Percentiles rank a stretch among this genome's conserved stretches.
phyloP scores from a whole-genome alignment of 2,888 invertebrate genomes.

The Meganola albula region DNA sequence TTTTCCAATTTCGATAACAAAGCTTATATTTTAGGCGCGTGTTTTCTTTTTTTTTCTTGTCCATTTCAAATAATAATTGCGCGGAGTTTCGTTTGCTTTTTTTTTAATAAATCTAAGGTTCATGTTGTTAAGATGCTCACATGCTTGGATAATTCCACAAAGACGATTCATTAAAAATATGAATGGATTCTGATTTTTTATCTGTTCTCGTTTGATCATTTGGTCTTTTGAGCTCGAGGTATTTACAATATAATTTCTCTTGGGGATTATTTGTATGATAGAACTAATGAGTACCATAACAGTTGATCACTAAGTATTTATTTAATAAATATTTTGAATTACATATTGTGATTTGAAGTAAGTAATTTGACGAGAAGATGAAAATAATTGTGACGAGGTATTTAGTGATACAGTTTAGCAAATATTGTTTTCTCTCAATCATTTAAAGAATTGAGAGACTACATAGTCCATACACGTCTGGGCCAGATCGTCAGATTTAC shows the following conservation, averaged over 20 bases:
- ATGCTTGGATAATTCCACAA: slow-evolving; percentile 42
- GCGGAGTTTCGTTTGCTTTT: slow-evolving; percentile 56
- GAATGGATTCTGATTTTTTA: slow-evolving; percentile 36
- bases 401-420: too few relatives aligned
- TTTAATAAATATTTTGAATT: too few relatives aligned
- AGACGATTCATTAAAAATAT: slow-evolving; percentile 41
- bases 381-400: too few relatives aligned
- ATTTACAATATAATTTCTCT: slow-evolving; percentile 18
- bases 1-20: slow-evolving; percentile 76
- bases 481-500: too few relatives aligned
- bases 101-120: slow-evolving; percentile 43
- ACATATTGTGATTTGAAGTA: too few relatives aligned
- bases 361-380: too few relatives aligned
- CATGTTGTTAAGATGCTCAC: slow-evolving; percentile 38
- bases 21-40: slow-evolving; percentile 55
- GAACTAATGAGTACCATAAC: too few relatives aligned
- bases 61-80: slow-evolving; percentile 58
- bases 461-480: too few relatives aligned
- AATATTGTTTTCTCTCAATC: too few relatives aligned
- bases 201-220: slow-evolving; percentile 30
- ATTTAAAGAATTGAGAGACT: too few relatives aligned
- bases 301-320: too few relatives aligned
- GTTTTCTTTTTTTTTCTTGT: slow-evolving; percentile 48
- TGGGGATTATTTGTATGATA: slow-evolving; percentile 1
- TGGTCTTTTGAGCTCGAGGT: slow-evolving; percentile 18